These are phyloP conservation scores for Tetraneura akinire DNA, from an alignment of 1,140 invertebrate species.

Conservation along the genomic window DNA sequence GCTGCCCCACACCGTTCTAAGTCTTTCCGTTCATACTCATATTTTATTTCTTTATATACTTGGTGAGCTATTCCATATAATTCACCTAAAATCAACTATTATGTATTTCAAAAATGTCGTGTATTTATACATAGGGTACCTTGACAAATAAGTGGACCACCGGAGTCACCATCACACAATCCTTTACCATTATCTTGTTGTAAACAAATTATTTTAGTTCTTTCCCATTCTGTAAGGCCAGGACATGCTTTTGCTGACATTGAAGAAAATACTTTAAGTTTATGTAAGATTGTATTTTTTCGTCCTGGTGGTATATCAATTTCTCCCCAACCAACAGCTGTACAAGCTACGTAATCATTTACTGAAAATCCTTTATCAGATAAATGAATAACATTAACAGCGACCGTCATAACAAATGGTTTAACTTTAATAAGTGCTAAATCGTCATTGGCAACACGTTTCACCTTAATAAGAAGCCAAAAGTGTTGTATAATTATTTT, in stretches of 20 bases:
- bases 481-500: background rate
- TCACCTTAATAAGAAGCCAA: slow-evolving; percentile 34
- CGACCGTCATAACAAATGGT: slow-evolving; percentile 50
- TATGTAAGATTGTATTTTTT: slow-evolving; percentile 49
- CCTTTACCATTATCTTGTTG: slow-evolving; percentile 53
- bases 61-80: slow-evolving; percentile 54
- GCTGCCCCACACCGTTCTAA: slow-evolving; percentile 52
- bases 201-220: slow-evolving; percentile 53
- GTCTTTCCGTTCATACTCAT: background rate
- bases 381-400: slow-evolving; percentile 50
- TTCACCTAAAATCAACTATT: slow-evolving; percentile 48
- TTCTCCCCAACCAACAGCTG: slow-evolving; percentile 54
- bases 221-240: slow-evolving; percentile 51
- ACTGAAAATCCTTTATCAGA: slow-evolving; percentile 51
- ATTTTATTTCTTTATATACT: slow-evolving; percentile 52
- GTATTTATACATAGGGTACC: slow-evolving; percentile 24
- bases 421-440: slow-evolving; percentile 52
- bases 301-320: slow-evolving; percentile 44
- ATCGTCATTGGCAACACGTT: slow-evolving; percentile 53
- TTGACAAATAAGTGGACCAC: slow-evolving; percentile 53
- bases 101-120: too few relatives aligned
- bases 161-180: slow-evolving; percentile 53
- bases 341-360: slow-evolving; percentile 50
- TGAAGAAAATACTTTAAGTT: slow-evolving; percentile 52
- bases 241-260: slow-evolving; percentile 53